Evolutionary conservation across 2,888 invertebrate genomes (phyloP).

Genomic region (Drosophila picticornis): DNA sequence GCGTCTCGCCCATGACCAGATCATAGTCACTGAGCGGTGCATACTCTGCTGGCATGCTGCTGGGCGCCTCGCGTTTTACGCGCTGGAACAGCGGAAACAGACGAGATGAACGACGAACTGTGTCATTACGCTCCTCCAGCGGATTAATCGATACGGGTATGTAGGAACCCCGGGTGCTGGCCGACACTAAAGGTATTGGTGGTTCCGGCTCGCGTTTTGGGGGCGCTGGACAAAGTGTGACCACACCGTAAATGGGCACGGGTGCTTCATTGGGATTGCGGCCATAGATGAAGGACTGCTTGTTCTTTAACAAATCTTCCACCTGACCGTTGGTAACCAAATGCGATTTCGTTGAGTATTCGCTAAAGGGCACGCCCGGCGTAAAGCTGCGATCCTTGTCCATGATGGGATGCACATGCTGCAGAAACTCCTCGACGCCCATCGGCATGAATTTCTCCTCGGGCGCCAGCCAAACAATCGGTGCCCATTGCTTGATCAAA

Average conservation of each 20-base stretch:
- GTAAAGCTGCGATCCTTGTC: conserved; percentile 79
- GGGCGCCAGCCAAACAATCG: conserved; percentile 89
- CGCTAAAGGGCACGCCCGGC: conserved; percentile 78
- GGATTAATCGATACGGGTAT: conserved; percentile 83
- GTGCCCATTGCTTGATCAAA: conserved; percentile 88
- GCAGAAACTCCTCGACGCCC: conserved; percentile 88
- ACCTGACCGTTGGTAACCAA: conserved; percentile 86
- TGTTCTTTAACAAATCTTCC: conserved; percentile 82
- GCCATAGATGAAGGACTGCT: conserved; percentile 87
- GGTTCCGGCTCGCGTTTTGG: conserved; percentile 20
- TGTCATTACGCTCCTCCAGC: conserved; percentile 73
- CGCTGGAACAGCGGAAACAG: conserved; percentile 81
- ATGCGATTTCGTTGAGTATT: conserved; percentile 85
- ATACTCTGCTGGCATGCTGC: conserved; percentile 29
- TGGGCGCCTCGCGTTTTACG: conserved; percentile 60
- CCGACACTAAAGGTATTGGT: conserved; percentile 19
- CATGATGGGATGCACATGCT: conserved; percentile 86
- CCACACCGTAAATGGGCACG: conserved; percentile 88
- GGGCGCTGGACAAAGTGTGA: conserved; percentile 85
- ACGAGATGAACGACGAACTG: conserved; percentile 80
- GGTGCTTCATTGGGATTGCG: conserved; percentile 86
- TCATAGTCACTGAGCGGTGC: conserved; percentile 46
- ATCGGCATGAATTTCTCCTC: conserved; percentile 88
- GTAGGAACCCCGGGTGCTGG: conserved; percentile 80
- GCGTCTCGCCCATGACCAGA: conserved; percentile 61